These are phyloP conservation scores for Stegodyphus mimosarum DNA, from an alignment of 1,140 invertebrate species.

Conservation along the genomic window DNA sequence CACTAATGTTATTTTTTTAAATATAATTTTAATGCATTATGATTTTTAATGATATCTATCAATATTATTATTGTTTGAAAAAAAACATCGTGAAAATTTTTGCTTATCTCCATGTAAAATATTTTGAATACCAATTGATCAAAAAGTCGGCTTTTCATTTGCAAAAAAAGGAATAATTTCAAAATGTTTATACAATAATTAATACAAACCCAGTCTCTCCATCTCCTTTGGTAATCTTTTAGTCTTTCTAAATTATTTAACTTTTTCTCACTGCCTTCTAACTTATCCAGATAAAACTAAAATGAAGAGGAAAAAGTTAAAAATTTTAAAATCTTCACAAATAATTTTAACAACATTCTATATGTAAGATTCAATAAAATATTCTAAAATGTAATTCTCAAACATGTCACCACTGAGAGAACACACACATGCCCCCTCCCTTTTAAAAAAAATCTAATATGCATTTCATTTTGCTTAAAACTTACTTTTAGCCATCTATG, in stretches of 20 bases:
- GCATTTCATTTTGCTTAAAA: not conserved
- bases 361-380: not conserved
- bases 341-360: not conserved
- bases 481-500: conserved; percentile 85
- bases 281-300: conserved; percentile 48
- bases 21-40: too few species aligned
- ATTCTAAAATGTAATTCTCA: not conserved
- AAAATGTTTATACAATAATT: not conserved
- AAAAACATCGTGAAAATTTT: not conserved
- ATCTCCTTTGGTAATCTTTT: conserved; percentile 64
- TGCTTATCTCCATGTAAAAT: too few species aligned
- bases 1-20: too few species aligned
- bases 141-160: too few species aligned
- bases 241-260: conserved; percentile 63
- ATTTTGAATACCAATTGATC: too few species aligned
- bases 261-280: conserved; percentile 39
- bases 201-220: conserved; percentile 65
- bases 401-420: too few species aligned
- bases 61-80: not conserved
- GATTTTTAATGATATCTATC: too few species aligned
- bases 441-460: not conserved
- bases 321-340: not conserved
- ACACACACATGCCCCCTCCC: too few species aligned
- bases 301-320: conserved; percentile 6
- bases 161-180: too few species aligned